Evolutionary conservation across 2,797 vertebrate species (phyloP), one percentile per base, ranked within the genome.

Genomic region (Chaenodraco wilsoni): DNA sequence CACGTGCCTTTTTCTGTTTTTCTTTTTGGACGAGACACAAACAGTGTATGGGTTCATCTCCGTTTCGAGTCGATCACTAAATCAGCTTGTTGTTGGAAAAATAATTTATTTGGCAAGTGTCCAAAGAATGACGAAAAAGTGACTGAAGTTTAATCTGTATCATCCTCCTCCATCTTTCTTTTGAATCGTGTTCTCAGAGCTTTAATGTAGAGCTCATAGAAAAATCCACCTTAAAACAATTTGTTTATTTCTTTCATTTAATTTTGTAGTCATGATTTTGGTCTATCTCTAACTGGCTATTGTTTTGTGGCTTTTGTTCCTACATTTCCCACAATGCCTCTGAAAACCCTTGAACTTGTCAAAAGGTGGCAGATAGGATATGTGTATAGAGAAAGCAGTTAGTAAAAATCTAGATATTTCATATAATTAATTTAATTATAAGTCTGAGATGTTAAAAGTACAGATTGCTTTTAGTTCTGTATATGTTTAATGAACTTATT

Each of bases 171-270:
- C 31, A 7, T 9, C 23, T 41, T 10, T 23, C 21, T 27, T 23
- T 44, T 27, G 45, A 61, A 50, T 23, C 13, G 33, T 37, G 33
- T 44, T 14, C 12, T 44, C 17, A 40, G 5, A 63, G 5, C 17
- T 14, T 67, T 58, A 3, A 5, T 9, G 33, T 11, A 5, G 55
- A 55, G 21, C 54, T 70, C 19, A 21, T 64, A 74, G 49, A 56
- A 66, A 75, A 84, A 74, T 69, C 82, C 83, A 80, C 74, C 72
- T 16, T 8, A 59, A 49, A 64, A 65, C 44, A 51, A 10, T 27
- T 37, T 0, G 0, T 33, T 66, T 55, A n/a, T 9, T 13, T 31
- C 44, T n/a, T 10, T 40, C 33, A 37, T 37, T 37, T 7, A 33
- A 6, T 37, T 37, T 37, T 37, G 33, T 37, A 2, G 12, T 14